Conservation (phyloP, 30 jellyfish, hydroid and myxozoan genomes). For the Hydractinia symbiolongicarpus region DNA sequence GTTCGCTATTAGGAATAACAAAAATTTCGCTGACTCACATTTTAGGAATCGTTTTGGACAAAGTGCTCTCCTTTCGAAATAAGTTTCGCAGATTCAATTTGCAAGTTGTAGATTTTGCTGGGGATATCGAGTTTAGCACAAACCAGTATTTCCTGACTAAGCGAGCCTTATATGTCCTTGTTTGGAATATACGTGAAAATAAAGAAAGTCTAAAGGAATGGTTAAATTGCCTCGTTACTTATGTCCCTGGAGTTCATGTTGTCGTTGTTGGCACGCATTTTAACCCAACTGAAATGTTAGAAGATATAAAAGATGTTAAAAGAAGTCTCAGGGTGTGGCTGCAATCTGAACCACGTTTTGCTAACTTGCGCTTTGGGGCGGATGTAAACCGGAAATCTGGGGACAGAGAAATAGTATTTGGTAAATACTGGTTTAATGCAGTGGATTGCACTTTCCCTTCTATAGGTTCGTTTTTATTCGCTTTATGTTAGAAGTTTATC, state of each 20-base stretch:
- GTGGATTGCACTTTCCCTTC: neutral
- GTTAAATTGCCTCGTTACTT: neutral
- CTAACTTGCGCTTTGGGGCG: neutral
- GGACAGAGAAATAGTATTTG: neutral
- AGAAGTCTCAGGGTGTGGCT: neutral
- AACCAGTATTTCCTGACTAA: neutral
- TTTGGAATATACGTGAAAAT: neutral
- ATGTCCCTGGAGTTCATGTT: neutral
- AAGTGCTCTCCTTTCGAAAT: neutral
- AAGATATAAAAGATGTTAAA: neutral
- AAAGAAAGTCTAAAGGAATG: neutral
- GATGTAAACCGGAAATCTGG: neutral
- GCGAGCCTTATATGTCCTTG: neutral
- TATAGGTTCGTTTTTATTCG: too few species aligned
- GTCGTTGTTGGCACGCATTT: neutral
- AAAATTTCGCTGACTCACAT: neutral
- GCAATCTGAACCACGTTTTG: neutral
- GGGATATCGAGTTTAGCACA: constrained; percentile 9
- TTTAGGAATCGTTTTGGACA: neutral
- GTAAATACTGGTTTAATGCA: constrained; percentile 4
- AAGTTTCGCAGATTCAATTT: neutral
- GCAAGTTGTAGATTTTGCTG: constrained; percentile 6
- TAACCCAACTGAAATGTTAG: neutral
- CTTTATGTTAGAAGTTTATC: too few species aligned
- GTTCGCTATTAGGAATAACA: too few species aligned